A percentile compares a stretch with the other conserved stretches of the same genome.
phyloP scores from a whole-genome alignment of 2,113 vertebrate species.

The Morone saxatilis region DNA sequence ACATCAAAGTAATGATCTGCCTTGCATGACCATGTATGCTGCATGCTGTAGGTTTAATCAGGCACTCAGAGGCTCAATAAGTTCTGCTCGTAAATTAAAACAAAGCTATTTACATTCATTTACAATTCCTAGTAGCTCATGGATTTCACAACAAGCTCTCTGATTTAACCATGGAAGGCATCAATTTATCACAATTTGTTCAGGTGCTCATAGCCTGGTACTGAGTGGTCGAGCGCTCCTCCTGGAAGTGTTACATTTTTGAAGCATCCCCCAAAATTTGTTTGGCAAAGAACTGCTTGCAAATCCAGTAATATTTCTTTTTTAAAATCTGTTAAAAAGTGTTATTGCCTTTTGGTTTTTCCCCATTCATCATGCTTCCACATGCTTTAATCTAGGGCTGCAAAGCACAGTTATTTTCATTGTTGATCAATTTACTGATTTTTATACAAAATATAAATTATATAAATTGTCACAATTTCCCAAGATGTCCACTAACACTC shows the following conservation, averaged over 20 bases:
- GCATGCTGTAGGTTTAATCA: constrained; percentile 58
- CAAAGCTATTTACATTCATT: constrained; percentile 72
- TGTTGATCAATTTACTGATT: background rate
- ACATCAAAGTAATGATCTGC: constrained; percentile 52
- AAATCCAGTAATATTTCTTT: constrained; percentile 7
- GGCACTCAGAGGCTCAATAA: constrained; percentile 41
- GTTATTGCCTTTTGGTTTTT: constrained; percentile 11
- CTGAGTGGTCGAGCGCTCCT: background rate
- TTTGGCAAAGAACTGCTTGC: constrained; percentile 23
- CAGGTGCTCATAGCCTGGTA: constrained; percentile 34
- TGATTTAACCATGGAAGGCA: constrained; percentile 41
- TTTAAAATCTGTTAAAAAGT: background rate
- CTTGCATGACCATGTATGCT: constrained; percentile 31
- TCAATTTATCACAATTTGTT: constrained; percentile 68
- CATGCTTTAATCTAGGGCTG: background rate
- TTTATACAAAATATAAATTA: background rate
- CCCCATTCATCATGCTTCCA: background rate
- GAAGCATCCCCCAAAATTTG: constrained; percentile 24
- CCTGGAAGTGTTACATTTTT: constrained; percentile 7
- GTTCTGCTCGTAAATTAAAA: constrained; percentile 67
- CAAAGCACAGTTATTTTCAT: background rate
- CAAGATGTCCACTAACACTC: background rate
- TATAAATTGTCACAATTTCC: background rate
- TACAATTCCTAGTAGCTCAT: constrained; percentile 45
- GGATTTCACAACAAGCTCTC: constrained; percentile 44